Evolutionary conservation across 1,140 invertebrate species (phyloP), one percentile per base, ranked within the genome.

Genomic region (Drosophila elegans): DNA sequence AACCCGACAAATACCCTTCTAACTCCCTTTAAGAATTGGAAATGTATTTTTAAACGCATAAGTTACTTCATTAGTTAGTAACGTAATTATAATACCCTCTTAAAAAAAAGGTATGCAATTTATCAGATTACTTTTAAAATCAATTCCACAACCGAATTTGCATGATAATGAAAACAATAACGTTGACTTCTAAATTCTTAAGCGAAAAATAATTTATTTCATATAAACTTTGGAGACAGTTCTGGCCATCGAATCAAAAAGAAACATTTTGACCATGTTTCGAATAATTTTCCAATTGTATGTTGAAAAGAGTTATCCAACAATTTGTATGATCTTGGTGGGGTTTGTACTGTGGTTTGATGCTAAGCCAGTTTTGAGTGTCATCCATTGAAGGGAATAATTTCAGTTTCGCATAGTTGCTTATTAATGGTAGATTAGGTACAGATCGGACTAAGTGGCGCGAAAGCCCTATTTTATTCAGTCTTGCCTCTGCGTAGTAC

Each of bases 261-360:
- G 83, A 82, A 56, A 41, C 7, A 56, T 89, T 89, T 44, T 60
- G 64, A 7, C 42, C 42, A 21, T 71, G 51, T 32, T 52, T 56
- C 53, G 54, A 78, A 34, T 64, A n/a, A 9, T 60, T 27, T 9
- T 27, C 13, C n/a, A 56, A 6, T 51, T 63, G 51, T 27, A 54
- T 42, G 6, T 45, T 38, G 12, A 69, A 48, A 42, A 55, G 48
- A 48, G 52, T 41, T 34, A 27, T 16, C 13, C 55, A 64, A 21
- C n/a, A 9, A 29, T 62, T 55, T 36, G 42, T 29, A 39, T 60
- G 45, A 5, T 0, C 7, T 32, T 29, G 25, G 5, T 32, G n/a
- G 57, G 80, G 74, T 36, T 73, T 80, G 27, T 80, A 84, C 51
- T 88, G 77, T 10, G 81, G 80, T 27, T 91, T 91, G 10, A 88